phyloP scores from a whole-genome alignment of 2,797 vertebrate species.

The Podarcis siculus region DNA sequence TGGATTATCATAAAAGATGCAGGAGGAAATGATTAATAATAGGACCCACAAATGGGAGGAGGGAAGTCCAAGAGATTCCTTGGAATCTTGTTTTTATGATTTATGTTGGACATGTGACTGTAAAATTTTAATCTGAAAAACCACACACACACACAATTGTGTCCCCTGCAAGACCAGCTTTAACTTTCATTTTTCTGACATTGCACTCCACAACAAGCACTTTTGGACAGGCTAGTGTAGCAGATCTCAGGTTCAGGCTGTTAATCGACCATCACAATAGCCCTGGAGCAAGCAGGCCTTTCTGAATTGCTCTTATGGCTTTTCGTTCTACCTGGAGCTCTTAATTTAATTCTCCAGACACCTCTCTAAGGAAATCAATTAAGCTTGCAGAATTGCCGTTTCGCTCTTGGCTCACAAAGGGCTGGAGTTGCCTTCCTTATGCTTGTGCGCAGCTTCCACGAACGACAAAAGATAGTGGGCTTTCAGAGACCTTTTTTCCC shows the following conservation, averaged over 20 bases:
- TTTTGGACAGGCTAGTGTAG: background rate
- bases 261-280: background rate
- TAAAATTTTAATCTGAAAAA: too few species aligned
- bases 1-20: too few species aligned
- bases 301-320: background rate
- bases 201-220: background rate
- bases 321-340: too few species aligned
- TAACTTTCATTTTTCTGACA: background rate
- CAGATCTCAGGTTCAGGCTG: background rate
- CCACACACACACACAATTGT: too few species aligned
- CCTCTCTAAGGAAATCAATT: conserved; percentile 13
- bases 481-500: background rate
- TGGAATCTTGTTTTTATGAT: too few species aligned
- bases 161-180: background rate
- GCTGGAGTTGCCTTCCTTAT: background rate
- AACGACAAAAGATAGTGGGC: background rate
- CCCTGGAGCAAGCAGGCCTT: background rate
- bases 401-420: background rate
- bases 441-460: background rate
- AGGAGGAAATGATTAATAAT: too few species aligned
- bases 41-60: too few species aligned
- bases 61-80: too few species aligned
- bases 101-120: too few species aligned
- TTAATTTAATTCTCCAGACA: background rate
- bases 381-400: background rate